These are phyloP conservation scores for Elegia similella DNA, from an alignment of 2,888 invertebrate genomes.

Conservation along the genomic window DNA sequence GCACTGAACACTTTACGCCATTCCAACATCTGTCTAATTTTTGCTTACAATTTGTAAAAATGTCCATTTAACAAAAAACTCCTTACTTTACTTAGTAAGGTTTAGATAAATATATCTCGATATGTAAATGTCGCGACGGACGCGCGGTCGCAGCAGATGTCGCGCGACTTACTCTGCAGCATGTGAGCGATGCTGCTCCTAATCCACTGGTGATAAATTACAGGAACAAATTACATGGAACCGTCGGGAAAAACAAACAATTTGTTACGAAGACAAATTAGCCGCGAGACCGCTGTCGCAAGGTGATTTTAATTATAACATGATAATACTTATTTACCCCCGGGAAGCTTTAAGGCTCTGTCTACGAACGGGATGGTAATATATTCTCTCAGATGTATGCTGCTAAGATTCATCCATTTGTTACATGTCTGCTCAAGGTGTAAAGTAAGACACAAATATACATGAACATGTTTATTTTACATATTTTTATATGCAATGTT, in stretches of 20 bases:
- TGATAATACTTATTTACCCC: constrained; percentile 33
- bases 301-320: constrained; percentile 59
- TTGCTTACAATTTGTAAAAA: no score
- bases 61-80: no score
- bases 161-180: constrained; percentile 44
- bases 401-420: no score
- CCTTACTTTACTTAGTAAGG: no score
- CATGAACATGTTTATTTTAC: no score
- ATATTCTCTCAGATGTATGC: no score
- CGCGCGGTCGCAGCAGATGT: constrained; percentile 11
- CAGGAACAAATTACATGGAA: constrained; percentile 63
- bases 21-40: no score
- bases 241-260: constrained; percentile 66
- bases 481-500: no score
- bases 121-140: constrained; percentile 2
- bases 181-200: constrained; percentile 51
- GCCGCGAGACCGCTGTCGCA: constrained; percentile 38
- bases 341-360: neutral
- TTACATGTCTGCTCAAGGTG: no score
- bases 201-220: constrained; percentile 71
- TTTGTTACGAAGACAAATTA: constrained; percentile 69
- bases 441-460: no score
- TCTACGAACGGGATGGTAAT: neutral
- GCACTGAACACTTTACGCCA: no score
- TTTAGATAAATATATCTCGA: no score